These are phyloP conservation scores for Phrynocephalus guinanensis DNA, from an alignment of 2,797 vertebrate genomes.

Conservation along the genomic window DNA sequence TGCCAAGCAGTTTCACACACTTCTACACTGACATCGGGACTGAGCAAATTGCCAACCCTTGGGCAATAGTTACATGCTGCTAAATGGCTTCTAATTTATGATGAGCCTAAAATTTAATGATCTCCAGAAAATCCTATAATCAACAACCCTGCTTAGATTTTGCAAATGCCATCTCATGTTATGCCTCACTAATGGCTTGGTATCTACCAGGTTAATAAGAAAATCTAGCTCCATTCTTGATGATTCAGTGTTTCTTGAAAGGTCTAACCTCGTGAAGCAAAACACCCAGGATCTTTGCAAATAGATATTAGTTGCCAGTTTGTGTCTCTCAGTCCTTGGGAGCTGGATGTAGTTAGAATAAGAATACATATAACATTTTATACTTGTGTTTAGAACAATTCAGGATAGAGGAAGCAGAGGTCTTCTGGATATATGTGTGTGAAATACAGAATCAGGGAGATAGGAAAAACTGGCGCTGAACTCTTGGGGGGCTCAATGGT, in stretches of 20 bases:
- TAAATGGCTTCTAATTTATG: too few relatives aligned
- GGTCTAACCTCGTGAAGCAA: not conserved
- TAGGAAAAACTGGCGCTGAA: conserved; percentile 64
- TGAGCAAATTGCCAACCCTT: not conserved
- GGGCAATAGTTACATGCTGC: not conserved
- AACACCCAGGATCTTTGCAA: conserved; percentile 1
- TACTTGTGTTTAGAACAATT: not conserved
- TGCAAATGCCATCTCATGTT: too few relatives aligned
- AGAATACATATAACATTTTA: not conserved
- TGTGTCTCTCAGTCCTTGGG: not conserved
- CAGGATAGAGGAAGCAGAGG: conserved; percentile 44
- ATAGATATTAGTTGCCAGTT: not conserved
- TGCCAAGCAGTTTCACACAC: accelerated
- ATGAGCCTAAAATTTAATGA: too few relatives aligned
- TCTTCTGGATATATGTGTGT: not conserved
- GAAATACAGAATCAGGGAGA: not conserved
- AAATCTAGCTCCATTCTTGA: conserved; percentile 1
- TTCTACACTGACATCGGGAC: not conserved
- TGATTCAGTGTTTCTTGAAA: conserved; percentile 2
- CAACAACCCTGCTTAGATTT: too few relatives aligned
- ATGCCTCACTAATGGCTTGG: not conserved
- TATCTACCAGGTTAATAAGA: conserved; percentile 5
- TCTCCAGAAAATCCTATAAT: too few relatives aligned
- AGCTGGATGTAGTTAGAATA: not conserved
- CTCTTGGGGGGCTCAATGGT: conserved; percentile 59